phyloP scores from a whole-genome alignment of 2,888 invertebrate genomes.

The Lycocerus yunnanus region DNA sequence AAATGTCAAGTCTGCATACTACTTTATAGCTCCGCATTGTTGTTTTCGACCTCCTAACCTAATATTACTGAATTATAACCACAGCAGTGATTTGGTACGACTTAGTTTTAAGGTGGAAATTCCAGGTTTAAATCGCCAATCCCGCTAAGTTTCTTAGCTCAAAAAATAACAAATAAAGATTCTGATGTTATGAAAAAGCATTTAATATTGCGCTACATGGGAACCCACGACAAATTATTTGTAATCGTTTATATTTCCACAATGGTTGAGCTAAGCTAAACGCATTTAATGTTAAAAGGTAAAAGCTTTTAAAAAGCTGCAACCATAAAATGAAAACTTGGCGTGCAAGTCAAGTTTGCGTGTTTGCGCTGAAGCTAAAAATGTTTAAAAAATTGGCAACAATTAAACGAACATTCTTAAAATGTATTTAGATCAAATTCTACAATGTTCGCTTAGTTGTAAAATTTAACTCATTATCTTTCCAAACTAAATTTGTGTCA shows the following conservation, averaged over 20 bases:
- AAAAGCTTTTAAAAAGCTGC: background rate
- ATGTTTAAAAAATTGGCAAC: background rate
- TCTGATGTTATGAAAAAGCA: no score
- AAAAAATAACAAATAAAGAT: no score
- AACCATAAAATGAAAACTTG: background rate
- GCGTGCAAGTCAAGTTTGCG: background rate
- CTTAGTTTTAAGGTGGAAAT: no score
- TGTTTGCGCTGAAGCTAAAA: background rate
- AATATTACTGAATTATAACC: no score
- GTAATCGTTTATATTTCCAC: background rate
- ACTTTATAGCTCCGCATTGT: no score
- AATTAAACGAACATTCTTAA: background rate
- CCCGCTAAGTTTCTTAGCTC: no score
- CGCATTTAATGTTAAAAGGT: background rate
- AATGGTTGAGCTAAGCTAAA: background rate
- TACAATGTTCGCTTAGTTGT: background rate
- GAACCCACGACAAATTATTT: background rate
- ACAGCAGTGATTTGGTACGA: no score
- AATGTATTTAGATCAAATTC: background rate
- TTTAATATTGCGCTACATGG: no score
- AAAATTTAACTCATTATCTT: background rate
- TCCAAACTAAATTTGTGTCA: background rate
- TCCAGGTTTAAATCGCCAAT: no score
- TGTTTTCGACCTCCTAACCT: no score
- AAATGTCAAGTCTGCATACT: no score